Percentiles rank a stretch among this genome's conserved stretches.
Conservation (phyloP, 2,113 vertebrate genomes). For the Pionites leucogaster region DNA sequence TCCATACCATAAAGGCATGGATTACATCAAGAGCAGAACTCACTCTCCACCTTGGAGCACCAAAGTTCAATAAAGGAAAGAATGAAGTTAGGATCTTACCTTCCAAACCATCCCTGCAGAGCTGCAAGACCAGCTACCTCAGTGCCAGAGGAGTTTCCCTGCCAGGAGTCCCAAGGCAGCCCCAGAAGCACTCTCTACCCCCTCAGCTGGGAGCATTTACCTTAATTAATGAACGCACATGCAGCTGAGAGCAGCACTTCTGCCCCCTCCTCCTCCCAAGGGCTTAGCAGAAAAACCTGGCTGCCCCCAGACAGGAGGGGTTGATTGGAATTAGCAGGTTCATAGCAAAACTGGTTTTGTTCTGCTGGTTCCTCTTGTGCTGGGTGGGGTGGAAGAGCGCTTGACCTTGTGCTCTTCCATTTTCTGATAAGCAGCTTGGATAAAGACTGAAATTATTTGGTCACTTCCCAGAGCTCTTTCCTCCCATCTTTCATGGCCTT, state of each 20-base stretch:
- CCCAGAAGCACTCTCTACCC: neutral
- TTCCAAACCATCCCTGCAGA: neutral
- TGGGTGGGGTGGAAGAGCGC: neutral
- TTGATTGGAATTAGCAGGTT: neutral
- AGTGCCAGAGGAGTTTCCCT: neutral
- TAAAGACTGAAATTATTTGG: neutral
- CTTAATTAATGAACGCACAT: neutral
- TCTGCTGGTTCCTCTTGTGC: neutral
- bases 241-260: neutral
- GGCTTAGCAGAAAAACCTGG: neutral
- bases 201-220: neutral
- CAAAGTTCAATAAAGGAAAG: neutral
- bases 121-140: neutral
- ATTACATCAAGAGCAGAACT: neutral
- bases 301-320: neutral
- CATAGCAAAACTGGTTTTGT: neutral
- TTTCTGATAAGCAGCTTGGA: neutral
- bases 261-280: neutral
- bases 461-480: neutral
- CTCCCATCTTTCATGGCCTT: neutral
- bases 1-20: neutral
- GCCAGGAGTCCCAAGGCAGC: neutral
- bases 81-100: neutral
- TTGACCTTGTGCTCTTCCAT: neutral
- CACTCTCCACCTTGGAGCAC: neutral